A percentile compares a stretch with the other conserved stretches of the same genome.
phyloP scores from a whole-genome alignment of 53 echinoderm and acorn worm genomes.

The Mesocentrotus franciscanus region DNA sequence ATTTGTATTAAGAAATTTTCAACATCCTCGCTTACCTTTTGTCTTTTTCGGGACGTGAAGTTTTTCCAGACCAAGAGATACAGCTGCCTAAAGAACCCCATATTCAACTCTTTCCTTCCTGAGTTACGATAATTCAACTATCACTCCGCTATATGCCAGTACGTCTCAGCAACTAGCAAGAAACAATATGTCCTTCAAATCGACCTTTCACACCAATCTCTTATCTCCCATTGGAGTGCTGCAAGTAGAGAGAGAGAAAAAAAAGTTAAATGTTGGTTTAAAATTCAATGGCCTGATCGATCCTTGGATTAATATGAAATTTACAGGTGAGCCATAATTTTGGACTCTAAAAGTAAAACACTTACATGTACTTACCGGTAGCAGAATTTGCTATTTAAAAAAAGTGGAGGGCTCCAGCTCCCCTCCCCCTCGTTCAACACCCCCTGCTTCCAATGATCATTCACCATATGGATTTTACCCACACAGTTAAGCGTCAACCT shows the following conservation, averaged over 20 bases:
- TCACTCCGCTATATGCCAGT: background rate
- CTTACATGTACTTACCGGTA: too few species aligned
- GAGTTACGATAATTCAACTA: background rate
- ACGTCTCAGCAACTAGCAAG: background rate
- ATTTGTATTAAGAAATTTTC: background rate
- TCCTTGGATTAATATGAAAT: too few species aligned
- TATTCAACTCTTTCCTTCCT: background rate
- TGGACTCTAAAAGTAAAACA: too few species aligned
- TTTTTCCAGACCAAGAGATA: constrained; percentile 59
- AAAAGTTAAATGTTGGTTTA: background rate
- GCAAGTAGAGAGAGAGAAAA: background rate
- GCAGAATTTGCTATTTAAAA: too few species aligned
- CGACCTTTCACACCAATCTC: background rate
- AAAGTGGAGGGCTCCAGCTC: too few species aligned
- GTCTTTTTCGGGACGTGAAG: constrained; percentile 61
- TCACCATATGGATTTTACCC: too few species aligned
- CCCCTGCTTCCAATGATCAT: too few species aligned
- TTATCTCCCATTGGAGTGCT: constrained; percentile 13
- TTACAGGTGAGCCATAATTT: too few species aligned
- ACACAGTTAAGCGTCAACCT: too few species aligned
- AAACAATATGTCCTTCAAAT: background rate
- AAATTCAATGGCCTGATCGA: too few species aligned
- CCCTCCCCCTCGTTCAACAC: too few species aligned
- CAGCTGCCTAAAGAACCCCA: constrained; percentile 54
- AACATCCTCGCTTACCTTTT: constrained; percentile 24